phyloP scores from a whole-genome alignment of 2,797 vertebrate species.

The Gymnoscopelus microlampas region DNA sequence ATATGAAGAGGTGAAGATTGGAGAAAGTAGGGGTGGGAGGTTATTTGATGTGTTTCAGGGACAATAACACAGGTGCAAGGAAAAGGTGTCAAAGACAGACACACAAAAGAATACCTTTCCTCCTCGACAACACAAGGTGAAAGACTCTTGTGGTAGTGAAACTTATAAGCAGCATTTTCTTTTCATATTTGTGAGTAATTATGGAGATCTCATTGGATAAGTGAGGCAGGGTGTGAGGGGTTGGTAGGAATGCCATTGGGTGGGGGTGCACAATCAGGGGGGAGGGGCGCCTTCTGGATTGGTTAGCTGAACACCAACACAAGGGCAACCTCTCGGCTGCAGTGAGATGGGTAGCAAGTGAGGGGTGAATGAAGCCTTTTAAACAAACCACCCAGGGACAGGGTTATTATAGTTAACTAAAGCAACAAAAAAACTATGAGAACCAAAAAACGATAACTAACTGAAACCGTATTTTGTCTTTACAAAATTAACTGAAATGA shows the following conservation, averaged over 20 bases:
- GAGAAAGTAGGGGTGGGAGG: neutral
- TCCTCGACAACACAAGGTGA: conserved; percentile 14
- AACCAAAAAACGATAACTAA: too few species aligned
- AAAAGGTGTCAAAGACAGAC: conserved; percentile 1
- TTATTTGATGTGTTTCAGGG: conserved; percentile 23
- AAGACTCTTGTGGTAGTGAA: conserved; percentile 8
- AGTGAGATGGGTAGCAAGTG: conserved; percentile 4
- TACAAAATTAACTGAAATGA: too few species aligned
- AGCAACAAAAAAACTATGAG: too few species aligned
- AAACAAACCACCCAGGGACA: conserved; percentile 28
- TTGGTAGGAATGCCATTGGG: conserved; percentile 18
- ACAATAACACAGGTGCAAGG: neutral
- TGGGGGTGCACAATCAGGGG: conserved; percentile 28
- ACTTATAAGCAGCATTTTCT: conserved; percentile 18
- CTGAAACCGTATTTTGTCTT: too few species aligned
- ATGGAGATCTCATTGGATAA: conserved; percentile 37
- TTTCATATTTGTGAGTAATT: conserved; percentile 6
- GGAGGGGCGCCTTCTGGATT: conserved; percentile 8
- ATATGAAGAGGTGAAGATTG: conserved; percentile 1
- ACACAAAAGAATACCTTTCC: neutral
- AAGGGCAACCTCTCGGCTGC: conserved; percentile 9
- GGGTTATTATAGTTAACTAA: neutral
- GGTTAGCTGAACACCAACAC: conserved; percentile 15
- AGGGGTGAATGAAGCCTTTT: conserved; percentile 41
- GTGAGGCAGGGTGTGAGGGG: conserved; percentile 31